phyloP scores from a whole-genome alignment of 2,797 vertebrate species.

The Saxicola maurus region DNA sequence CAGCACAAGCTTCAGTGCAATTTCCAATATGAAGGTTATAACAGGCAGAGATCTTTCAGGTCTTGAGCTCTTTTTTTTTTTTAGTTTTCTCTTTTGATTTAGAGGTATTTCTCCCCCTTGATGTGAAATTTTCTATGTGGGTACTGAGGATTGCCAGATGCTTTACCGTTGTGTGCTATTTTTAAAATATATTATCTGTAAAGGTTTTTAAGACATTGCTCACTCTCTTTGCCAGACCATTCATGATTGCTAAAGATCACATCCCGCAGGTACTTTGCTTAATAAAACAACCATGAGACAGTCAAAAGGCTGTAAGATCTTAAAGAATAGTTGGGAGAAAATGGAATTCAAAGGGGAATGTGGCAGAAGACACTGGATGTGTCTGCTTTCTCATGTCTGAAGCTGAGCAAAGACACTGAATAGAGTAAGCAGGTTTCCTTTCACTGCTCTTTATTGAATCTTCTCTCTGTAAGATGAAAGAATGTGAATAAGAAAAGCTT shows the following conservation, averaged over 20 bases:
- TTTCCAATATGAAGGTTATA: background rate
- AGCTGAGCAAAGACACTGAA: background rate
- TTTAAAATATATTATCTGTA: background rate
- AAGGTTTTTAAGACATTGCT: background rate
- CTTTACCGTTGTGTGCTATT: background rate
- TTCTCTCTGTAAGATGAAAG: background rate
- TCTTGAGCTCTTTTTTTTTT: rapidly evolving
- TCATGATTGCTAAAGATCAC: background rate
- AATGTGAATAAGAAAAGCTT: background rate
- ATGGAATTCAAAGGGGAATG: background rate
- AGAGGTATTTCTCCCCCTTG: background rate
- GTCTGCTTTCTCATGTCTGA: background rate
- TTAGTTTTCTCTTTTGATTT: background rate
- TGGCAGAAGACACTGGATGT: background rate
- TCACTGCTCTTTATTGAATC: background rate
- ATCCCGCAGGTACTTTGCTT: background rate
- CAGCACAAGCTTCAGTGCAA: background rate
- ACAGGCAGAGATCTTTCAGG: background rate
- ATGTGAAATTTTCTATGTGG: background rate
- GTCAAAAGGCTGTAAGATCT: background rate
- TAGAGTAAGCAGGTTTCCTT: background rate
- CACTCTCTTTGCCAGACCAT: background rate
- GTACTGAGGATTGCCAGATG: background rate
- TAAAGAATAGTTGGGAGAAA: background rate
- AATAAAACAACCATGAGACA: background rate